Percentiles rank a stretch among this genome's conserved stretches.
Evolutionary conservation across 2,888 invertebrate species (phyloP).

Genomic region (Gonocerus acuteangulatus): DNA sequence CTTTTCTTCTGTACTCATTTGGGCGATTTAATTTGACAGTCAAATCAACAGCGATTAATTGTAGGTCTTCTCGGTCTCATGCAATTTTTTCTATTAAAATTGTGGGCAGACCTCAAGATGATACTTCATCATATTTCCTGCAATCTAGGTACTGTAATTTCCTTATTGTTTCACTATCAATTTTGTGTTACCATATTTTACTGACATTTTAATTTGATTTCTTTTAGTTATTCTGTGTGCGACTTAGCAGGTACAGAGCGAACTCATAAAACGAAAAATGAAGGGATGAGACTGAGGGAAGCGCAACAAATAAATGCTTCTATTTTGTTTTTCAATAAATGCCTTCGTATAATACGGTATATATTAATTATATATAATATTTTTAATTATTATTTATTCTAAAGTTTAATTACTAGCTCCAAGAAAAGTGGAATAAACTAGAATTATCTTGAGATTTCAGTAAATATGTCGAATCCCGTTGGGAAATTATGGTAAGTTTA

Average conservation of each 20-base stretch:
- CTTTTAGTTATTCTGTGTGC: conserved; percentile 65
- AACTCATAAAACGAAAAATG: conserved; percentile 62
- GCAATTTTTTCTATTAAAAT: conserved; percentile 78
- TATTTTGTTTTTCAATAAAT: conserved; percentile 74
- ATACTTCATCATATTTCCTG: not conserved
- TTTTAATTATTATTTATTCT: too few relatives aligned
- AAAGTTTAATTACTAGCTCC: too few relatives aligned
- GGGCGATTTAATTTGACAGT: conserved; percentile 69
- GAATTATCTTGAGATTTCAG: too few relatives aligned
- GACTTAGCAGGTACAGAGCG: conserved; percentile 89
- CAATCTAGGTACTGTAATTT: not conserved
- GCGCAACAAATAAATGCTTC: conserved; percentile 85
- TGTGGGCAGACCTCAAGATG: conserved; percentile 44
- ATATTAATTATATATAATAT: too few relatives aligned
- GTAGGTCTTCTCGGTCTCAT: conserved; percentile 79
- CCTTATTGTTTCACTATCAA: too few relatives aligned
- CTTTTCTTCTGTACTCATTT: conserved; percentile 65
- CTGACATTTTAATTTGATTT: too few relatives aligned
- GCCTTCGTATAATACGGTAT: conserved; percentile 48
- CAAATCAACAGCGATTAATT: conserved; percentile 71
- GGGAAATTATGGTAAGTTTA: too few relatives aligned
- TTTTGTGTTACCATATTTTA: too few relatives aligned
- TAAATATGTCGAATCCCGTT: too few relatives aligned
- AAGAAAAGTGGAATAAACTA: too few relatives aligned
- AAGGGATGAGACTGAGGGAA: conserved; percentile 68